These are phyloP conservation scores for Ctenomys sociabilis DNA, from an alignment of 2,113 vertebrate species.

Conservation along the genomic window DNA sequence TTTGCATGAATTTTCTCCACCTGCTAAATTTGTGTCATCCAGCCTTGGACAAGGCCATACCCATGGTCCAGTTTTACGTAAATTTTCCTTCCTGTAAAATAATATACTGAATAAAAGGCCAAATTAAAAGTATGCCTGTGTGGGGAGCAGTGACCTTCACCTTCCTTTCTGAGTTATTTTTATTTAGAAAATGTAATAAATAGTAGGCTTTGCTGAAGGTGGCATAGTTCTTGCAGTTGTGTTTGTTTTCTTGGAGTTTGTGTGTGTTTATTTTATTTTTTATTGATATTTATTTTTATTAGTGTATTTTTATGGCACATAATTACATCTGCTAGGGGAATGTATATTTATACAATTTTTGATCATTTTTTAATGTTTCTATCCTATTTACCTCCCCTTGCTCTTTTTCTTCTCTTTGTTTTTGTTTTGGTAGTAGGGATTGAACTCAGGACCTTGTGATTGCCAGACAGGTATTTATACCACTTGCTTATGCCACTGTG, in stretches of 20 bases:
- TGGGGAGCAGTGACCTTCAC: neutral
- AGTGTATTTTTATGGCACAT: neutral
- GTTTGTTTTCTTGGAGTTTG: neutral
- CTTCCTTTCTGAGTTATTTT: neutral
- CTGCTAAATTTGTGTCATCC: neutral
- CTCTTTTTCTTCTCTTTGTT: neutral
- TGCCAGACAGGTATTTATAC: too few relatives aligned
- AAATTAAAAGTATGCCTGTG: neutral
- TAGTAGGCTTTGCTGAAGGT: neutral
- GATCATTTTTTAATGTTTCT: neutral
- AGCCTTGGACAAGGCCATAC: neutral
- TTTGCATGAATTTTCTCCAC: slow-evolving; percentile 48
- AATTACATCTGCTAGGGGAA: neutral
- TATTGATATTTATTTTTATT: neutral
- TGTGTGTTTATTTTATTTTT: neutral
- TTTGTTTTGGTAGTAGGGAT: too few relatives aligned
- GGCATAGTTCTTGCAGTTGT: neutral
- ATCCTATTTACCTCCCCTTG: neutral
- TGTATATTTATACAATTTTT: neutral
- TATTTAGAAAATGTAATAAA: neutral
- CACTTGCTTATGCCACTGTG: too few relatives aligned
- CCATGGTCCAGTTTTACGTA: neutral
- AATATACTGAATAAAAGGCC: neutral
- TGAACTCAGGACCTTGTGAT: too few relatives aligned
- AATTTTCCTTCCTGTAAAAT: neutral